These are phyloP conservation scores for Trichopria drosophilae DNA, from an alignment of 2,888 invertebrate species.

Conservation along the genomic window DNA sequence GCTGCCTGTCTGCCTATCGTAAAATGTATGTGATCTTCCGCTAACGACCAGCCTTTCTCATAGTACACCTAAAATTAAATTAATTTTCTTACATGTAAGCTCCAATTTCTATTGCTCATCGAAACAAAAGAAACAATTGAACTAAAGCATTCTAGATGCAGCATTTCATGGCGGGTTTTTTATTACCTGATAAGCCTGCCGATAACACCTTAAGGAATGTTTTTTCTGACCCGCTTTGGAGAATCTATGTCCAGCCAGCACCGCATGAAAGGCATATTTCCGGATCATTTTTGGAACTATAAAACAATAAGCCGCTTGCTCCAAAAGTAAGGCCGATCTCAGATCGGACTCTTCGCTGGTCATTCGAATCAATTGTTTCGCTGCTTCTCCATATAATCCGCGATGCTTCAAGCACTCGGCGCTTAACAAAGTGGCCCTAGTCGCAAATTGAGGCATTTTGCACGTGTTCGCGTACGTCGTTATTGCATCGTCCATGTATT, in stretches of 20 bases:
- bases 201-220: constrained; percentile 89
- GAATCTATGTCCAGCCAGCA: constrained; percentile 92
- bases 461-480: constrained; percentile 87
- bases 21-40: constrained; percentile 94
- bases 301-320: constrained; percentile 94
- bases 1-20: constrained; percentile 90
- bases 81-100: constrained; percentile 7
- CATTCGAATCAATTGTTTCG: constrained; percentile 91
- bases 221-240: constrained; percentile 90
- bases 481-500: constrained; percentile 95
- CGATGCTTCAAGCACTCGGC: constrained; percentile 82
- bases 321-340: constrained; percentile 87
- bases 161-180: constrained; percentile 3
- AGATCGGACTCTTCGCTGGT: constrained; percentile 97
- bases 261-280: constrained; percentile 96
- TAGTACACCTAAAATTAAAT: constrained; percentile 66
- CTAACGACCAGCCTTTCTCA: constrained; percentile 83
- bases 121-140: constrained; percentile 5
- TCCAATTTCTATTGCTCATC: background rate
- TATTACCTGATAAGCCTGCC: constrained; percentile 82
- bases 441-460: constrained; percentile 90
- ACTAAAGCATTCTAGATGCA: constrained; percentile 1
- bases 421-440: constrained; percentile 86
- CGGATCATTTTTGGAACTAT: constrained; percentile 76
- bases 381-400: constrained; percentile 86